Evolutionary conservation across 2,888 invertebrate genomes (phyloP), one percentile per base, ranked within the genome.

Genomic region (Scaptomyza flava): DNA sequence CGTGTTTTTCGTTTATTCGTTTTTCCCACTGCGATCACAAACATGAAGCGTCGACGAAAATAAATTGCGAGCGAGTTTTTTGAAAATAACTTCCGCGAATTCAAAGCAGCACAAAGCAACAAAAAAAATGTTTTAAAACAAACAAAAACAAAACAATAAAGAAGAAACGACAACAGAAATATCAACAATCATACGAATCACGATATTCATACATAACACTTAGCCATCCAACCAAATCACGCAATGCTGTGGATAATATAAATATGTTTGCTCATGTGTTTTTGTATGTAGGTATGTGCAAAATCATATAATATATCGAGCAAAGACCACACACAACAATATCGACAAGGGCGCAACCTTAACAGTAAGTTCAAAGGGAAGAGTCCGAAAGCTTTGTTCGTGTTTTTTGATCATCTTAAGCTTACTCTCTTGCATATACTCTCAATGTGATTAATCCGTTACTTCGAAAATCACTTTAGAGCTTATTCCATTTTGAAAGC

Each of bases 1-100:
- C 4, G 38, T 41, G 52, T 45, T 33, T 20, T 12, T 48, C 14
- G 34, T 34, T 27, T 27, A 7, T 51, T 51, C 27, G n/a, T 36
- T 36, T 51, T 23, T 47, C 17, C 33, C 23, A 50, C 38, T 66
- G 47, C 45, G 50, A 68, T 65, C 36, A 47, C 53, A 56, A 31
- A 52, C 52, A 36, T 20, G 14, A 53, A 41, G 34, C 54, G n/a
- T 36, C 46, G 33, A 65, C 12, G 33, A 33, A 9, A n/a, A 31
- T 59, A 31, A 60, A 43, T 43, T 48, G 52, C 60, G 79, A 77
- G 74, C 76, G 50, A 71, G 65, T 62, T 64, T 62, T 62, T 67
- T 75, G 7, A 59, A 62, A 74, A 77, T 67, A 80, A 77, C 81
- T 86, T 81, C 86, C 83, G 81, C 50, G 51, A 68, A 68, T 68